Conservation (phyloP, 2,797 vertebrate species). For the Buphagus erythrorhynchus region DNA sequence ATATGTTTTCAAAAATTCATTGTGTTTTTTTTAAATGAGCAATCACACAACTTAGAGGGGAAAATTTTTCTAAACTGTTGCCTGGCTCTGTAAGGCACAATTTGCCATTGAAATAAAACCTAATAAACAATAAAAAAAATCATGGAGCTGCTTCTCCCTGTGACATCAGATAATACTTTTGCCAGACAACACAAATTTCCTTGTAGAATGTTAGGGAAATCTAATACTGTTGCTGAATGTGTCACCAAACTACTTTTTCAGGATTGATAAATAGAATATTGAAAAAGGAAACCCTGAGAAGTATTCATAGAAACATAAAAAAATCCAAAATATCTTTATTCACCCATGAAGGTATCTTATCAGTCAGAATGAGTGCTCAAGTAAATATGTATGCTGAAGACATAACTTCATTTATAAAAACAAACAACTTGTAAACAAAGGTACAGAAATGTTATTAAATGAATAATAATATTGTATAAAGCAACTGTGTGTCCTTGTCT, state of each 20-base stretch:
- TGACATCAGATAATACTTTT: neutral
- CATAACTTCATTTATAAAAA: neutral
- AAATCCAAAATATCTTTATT: neutral
- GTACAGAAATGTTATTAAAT: neutral
- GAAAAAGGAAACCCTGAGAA: neutral
- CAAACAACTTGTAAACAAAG: neutral
- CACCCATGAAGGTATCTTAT: neutral
- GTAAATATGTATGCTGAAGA: neutral
- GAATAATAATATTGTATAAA: neutral
- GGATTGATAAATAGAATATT: neutral
- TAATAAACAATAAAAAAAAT: neutral
- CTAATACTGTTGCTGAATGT: neutral
- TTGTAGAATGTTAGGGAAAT: neutral
- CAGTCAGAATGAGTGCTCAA: neutral
- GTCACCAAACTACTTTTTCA: neutral
- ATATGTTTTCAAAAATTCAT: neutral
- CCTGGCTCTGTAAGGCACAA: neutral
- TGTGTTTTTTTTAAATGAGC: neutral
- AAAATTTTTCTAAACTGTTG: neutral
- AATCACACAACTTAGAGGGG: neutral
- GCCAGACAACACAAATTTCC: neutral
- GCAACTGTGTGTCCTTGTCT: neutral
- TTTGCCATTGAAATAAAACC: neutral
- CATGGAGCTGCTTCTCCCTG: neutral
- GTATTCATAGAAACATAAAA: neutral